Conservation (phyloP, 2,113 vertebrate genomes). For the Bungarus multicinctus region DNA sequence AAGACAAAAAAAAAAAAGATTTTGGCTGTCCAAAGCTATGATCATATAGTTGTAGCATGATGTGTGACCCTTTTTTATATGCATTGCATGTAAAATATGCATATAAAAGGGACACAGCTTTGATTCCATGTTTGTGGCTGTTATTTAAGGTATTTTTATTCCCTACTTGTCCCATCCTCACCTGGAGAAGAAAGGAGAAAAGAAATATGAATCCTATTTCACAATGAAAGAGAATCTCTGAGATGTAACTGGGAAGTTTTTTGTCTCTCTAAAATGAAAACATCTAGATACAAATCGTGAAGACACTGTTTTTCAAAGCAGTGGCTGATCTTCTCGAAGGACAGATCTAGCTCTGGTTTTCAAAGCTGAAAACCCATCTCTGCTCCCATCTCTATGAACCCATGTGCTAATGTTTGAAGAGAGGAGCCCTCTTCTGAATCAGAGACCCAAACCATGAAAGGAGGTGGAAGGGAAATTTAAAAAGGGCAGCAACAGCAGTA, state of each 20-base stretch:
- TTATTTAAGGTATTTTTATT: neutral
- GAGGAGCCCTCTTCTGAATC: neutral
- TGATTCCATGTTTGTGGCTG: neutral
- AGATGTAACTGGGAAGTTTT: neutral
- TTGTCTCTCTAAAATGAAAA: neutral
- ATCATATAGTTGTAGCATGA: neutral
- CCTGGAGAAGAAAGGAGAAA: neutral
- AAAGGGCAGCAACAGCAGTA: neutral
- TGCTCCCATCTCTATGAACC: neutral
- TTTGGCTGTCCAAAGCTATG: neutral
- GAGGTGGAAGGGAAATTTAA: neutral
- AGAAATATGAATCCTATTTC: neutral
- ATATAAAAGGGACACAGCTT: neutral
- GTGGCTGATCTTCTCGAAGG: neutral
- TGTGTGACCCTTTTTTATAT: neutral
- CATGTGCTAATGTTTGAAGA: neutral
- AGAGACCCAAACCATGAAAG: neutral
- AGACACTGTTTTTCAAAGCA: neutral
- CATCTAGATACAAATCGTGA: neutral
- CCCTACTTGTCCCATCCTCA: neutral
- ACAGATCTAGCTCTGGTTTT: too few relatives aligned
- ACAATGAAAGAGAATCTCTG: neutral
- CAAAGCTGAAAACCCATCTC: neutral
- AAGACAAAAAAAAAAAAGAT: neutral
- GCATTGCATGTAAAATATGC: neutral